Base-by-base conservation (phyloP, 2,888 invertebrate genomes). In the Andrena dorsata region DNA sequence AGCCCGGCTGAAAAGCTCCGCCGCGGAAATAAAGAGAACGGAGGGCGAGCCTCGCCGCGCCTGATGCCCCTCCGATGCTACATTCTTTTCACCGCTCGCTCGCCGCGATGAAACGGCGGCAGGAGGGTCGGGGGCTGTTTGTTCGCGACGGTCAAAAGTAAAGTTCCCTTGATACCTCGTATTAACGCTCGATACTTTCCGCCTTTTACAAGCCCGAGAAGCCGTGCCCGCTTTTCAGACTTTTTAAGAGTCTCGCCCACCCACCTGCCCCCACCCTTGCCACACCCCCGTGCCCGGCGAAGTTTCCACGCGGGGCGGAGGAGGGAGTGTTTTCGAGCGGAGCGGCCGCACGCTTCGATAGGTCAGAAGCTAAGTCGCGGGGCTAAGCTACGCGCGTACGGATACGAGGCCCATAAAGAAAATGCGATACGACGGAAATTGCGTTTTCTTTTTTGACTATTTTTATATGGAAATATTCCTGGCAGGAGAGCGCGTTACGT, bases 1-100 rank as follows among this genome's bases (percentile, higher is more conserved):
- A 86, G 69, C 83, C 65, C 30, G 58, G 72, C 76, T 86, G 85
- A 89, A 90, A 86, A 87, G 83, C 79, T 71, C 78, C 78, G 66
- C 73, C 20, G 53, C 80, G 88, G 88, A 88, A 87, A 86, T 87
- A 86, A 87, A 82, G 63, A 35, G 61, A 68, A 53, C 71, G 76
- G 77, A 70, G 73, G 51, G 64, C 49, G 72, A 60, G 69, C 35
- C 28, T n/a, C 73, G 53, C 47, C 41, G 58, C 47, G 70, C 13
- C 76, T 64, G 82, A 78, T 72, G 73, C 68, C 28, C 63, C 26
- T 53, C 13, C 41, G 2, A 49, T 56, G 16, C 16, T 30, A 41
- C 61, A 47, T 53, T 61, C 30, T 58, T 58, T 58, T 41, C 30
- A 13, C 13, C 58, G 41, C 64, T 58, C 35, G 63, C 35, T 41